phyloP scores from a whole-genome alignment of 2,113 vertebrate genomes.

The Atractosteus spatula region DNA sequence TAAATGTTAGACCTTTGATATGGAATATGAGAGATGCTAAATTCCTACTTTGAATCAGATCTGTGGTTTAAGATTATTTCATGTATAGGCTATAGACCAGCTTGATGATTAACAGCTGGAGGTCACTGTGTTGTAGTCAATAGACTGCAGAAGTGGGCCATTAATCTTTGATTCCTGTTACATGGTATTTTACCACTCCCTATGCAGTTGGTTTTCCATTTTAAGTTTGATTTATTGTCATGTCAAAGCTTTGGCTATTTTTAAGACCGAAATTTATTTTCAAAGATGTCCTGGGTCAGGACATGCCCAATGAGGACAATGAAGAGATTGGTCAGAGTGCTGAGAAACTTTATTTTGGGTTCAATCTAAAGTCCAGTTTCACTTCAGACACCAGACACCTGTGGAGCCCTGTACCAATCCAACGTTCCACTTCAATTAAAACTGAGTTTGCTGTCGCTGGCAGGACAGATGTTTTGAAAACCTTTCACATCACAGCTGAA shows the following conservation, averaged over 20 bases:
- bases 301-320: slow-evolving; percentile 15
- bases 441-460: background rate
- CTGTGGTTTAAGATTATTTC: slow-evolving; percentile 18
- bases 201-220: slow-evolving; percentile 39
- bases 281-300: slow-evolving; percentile 16
- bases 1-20: slow-evolving; percentile 14
- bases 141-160: slow-evolving; percentile 19
- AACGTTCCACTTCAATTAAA: background rate
- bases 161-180: slow-evolving; percentile 44
- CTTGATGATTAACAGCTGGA: slow-evolving; percentile 25
- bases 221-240: slow-evolving; percentile 37
- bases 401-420: background rate
- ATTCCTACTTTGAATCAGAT: slow-evolving; percentile 15
- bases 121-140: slow-evolving; percentile 26
- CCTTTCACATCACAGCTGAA: slow-evolving; percentile 3
- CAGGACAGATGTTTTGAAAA: background rate
- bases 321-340: slow-evolving; percentile 10
- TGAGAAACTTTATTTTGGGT: slow-evolving; percentile 18
- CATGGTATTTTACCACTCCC: slow-evolving; percentile 33
- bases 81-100: slow-evolving; percentile 19
- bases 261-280: slow-evolving; percentile 21
- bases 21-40: slow-evolving; percentile 21
- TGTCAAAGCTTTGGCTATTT: slow-evolving; percentile 17
- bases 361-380: background rate
- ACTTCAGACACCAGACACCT: slow-evolving; percentile 4